phyloP scores from a whole-genome alignment of 2,888 invertebrate species.

The Cynaeus angustus region DNA sequence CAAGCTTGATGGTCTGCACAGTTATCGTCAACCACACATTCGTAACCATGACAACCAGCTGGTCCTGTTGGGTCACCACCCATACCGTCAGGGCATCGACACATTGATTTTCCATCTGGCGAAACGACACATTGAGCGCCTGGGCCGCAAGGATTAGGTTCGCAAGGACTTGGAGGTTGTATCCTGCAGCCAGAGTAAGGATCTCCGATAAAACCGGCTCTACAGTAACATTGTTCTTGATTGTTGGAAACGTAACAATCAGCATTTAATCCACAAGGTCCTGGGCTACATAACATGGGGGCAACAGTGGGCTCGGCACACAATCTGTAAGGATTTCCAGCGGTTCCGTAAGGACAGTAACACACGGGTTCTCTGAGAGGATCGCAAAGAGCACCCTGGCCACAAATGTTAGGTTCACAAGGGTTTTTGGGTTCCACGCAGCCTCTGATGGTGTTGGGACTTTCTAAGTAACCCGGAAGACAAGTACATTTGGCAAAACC shows the following conservation, averaged over 20 bases:
- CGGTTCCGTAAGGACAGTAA: conserved; percentile 87
- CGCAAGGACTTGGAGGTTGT: conserved; percentile 81
- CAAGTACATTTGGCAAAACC: conserved; percentile 93
- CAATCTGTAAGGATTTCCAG: conserved; percentile 88
- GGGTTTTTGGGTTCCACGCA: conserved; percentile 86
- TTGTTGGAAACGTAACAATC: conserved; percentile 89
- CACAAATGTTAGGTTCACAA: conserved; percentile 89
- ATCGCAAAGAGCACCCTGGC: conserved; percentile 85
- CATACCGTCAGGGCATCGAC: conserved; percentile 83
- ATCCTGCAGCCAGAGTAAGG: conserved; percentile 85
- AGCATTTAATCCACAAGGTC: conserved; percentile 87
- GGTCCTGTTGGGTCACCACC: conserved; percentile 84
- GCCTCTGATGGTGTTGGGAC: conserved; percentile 90
- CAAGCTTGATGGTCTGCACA: conserved; percentile 84
- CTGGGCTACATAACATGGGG: conserved; percentile 82
- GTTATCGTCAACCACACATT: conserved; percentile 87
- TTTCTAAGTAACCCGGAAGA: conserved; percentile 86
- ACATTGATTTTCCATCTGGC: conserved; percentile 81
- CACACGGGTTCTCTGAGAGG: conserved; percentile 86
- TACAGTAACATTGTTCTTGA: conserved; percentile 89
- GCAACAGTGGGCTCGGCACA: conserved; percentile 79
- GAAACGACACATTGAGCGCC: conserved; percentile 83
- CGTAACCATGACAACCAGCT: conserved; percentile 84
- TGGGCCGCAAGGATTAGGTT: conserved; percentile 87
- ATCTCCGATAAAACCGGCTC: conserved; percentile 83